Evolutionary conservation across 2,888 invertebrate genomes (phyloP), one percentile per base, ranked within the genome.

Genomic region (Nomada lathburiana): DNA sequence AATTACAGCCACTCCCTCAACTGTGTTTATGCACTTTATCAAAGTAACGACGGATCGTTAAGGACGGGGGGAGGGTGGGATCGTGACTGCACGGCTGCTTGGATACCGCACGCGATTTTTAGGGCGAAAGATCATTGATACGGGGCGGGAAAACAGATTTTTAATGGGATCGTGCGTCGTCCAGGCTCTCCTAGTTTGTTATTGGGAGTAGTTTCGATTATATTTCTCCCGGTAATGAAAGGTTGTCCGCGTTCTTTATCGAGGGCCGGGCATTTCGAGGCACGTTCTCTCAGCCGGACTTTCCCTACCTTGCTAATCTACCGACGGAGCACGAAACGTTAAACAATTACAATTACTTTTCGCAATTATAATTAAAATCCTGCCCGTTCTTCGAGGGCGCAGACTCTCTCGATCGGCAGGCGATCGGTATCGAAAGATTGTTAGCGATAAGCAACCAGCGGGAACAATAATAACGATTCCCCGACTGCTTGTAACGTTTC

Each of bases 11-110:
- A 36, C 20, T 59, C 64, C 68, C 75, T 26, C 52, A 23, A n/a
- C 65, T 13, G 53, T 72, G 72, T 72, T 81, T 76, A 72, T 72
- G 63, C 50, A 64, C 55, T 81, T 73, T 76, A 80, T 80, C 80
- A 64, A 73, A 60, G 76, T 81, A 81, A 81, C 76, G 76, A 81
- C 68, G 64, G 80, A 76, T 76, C 76, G 81, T 82, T 82, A 80
- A 68, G 42, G 67, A 29, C 65, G 42, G 36, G n/a, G n/a, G n/a
- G n/a, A n/a, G n/a, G 36, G 79, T 47, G 73, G 65, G 50, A 63
- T 69, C 69, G 52, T 44, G 44, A 29, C 3, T 4, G 44, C 72
- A 60, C 23, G 73, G n/a, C 16, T 10, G 42, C n/a, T 16, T 50
- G 60, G 26, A 50, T 65, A 26, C 29, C 29, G 74, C 81, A 80